These are phyloP conservation scores for Picathartes gymnocephalus DNA, from an alignment of 2,113 vertebrate genomes.

Conservation along the genomic window DNA sequence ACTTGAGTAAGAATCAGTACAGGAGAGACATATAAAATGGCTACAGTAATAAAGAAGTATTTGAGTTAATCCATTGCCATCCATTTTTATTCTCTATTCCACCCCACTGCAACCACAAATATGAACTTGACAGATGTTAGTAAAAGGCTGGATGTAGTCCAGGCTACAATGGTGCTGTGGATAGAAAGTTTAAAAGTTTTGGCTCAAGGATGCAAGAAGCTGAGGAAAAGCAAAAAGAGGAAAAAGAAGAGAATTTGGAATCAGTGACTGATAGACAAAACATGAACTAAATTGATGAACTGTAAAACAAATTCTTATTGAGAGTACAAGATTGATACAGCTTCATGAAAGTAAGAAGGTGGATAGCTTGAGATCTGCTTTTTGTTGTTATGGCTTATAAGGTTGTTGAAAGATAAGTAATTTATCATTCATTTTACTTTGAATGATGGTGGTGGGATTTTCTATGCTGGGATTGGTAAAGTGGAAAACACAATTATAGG, in stretches of 20 bases:
- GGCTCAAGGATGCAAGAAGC: conserved; percentile 13
- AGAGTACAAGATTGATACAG: neutral
- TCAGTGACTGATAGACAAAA: neutral
- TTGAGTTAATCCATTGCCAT: conserved; percentile 58
- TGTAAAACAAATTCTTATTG: conserved; percentile 2
- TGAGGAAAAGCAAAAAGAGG: neutral
- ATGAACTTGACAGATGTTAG: conserved; percentile 62
- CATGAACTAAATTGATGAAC: neutral
- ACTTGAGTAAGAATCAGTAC: neutral
- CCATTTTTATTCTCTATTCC: conserved; percentile 59
- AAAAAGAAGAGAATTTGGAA: neutral
- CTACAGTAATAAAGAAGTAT: conserved; percentile 32
- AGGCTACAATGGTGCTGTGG: conserved; percentile 9
- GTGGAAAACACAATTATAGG: neutral
- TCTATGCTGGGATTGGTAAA: neutral
- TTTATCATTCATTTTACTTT: conserved; percentile 5
- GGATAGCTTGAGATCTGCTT: neutral
- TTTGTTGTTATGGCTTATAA: conserved; percentile 11
- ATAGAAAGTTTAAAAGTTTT: conserved; percentile 43
- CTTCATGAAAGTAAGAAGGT: neutral
- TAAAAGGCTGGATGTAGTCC: conserved; percentile 46
- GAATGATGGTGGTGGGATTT: neutral
- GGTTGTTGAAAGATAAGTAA: neutral
- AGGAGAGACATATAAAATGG: conserved; percentile 11
- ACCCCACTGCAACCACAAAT: conserved; percentile 47